Conservation (phyloP, 1,140 invertebrate genomes). For the Tachypleus tridentatus region DNA sequence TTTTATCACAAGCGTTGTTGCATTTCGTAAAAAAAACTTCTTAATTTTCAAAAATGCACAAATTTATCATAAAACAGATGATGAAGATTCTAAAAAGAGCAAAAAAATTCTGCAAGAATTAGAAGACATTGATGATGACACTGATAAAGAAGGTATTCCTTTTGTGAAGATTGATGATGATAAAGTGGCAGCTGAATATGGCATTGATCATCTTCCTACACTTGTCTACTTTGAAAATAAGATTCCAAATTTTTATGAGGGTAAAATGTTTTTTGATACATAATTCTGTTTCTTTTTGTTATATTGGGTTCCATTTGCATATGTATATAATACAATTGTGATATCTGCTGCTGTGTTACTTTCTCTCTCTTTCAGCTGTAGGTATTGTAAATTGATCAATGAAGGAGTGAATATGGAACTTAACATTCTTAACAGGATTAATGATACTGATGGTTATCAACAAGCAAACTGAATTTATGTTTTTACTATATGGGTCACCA, state of each 20-base stretch:
- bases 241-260: conserved; percentile 81
- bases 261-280: conserved; percentile 30
- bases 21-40: conserved; percentile 82
- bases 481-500: too few species aligned
- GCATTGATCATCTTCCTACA: conserved; percentile 67
- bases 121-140: conserved; percentile 88
- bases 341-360: too few species aligned
- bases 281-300: too few species aligned
- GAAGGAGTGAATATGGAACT: too few species aligned
- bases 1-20: conserved; percentile 43
- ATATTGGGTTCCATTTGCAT: too few species aligned
- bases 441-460: too few species aligned
- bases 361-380: too few species aligned
- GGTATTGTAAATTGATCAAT: too few species aligned
- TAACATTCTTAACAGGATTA: too few species aligned
- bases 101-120: conserved; percentile 29
- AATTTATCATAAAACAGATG: conserved; percentile 77
- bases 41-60: conserved; percentile 87
- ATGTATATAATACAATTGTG: too few species aligned
- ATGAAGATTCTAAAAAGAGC: conserved; percentile 28
- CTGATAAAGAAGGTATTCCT: conserved; percentile 57
- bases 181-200: conserved; percentile 68
- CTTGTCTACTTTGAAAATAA: conserved; percentile 80
- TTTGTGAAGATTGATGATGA: conserved; percentile 49
- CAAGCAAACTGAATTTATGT: too few species aligned